Conservation (phyloP, 2,113 vertebrate species). For the Urocolius indicus region DNA sequence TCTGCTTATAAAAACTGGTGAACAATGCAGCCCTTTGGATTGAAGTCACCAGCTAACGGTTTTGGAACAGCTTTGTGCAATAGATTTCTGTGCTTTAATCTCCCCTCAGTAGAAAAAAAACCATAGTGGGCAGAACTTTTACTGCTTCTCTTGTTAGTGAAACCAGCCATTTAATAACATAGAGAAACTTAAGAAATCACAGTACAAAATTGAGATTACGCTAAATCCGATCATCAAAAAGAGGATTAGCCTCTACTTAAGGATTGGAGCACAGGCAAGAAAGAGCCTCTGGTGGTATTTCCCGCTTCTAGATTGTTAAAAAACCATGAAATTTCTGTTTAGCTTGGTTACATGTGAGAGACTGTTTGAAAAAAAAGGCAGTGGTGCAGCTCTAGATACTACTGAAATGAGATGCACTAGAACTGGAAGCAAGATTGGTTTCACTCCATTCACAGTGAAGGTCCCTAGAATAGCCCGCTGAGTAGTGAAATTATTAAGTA, state of each 20-base stretch:
- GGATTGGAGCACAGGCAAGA: not conserved
- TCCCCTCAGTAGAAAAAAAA: not conserved
- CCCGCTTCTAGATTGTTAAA: not conserved
- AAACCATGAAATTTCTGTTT: not conserved
- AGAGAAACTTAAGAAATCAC: not conserved
- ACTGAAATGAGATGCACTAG: not conserved
- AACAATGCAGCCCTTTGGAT: not conserved
- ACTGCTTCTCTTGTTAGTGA: not conserved
- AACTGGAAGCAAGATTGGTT: not conserved
- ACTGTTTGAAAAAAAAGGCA: not conserved
- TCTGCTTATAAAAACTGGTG: not conserved
- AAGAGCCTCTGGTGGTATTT: not conserved
- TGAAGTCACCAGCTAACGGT: not conserved
- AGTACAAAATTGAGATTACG: not conserved
- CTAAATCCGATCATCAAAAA: not conserved
- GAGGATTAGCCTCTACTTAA: not conserved
- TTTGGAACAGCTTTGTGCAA: not conserved
- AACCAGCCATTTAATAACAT: not conserved
- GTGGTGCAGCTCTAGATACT: not conserved
- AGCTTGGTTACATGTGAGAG: not conserved
- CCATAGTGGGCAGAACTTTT: not conserved
- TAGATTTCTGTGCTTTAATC: not conserved
- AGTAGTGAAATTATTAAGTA: not conserved
- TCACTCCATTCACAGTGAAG: not conserved
- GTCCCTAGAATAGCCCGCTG: not conserved